Base-by-base conservation (phyloP, 2,888 invertebrate species). In the Callinectes sapidus region DNA sequence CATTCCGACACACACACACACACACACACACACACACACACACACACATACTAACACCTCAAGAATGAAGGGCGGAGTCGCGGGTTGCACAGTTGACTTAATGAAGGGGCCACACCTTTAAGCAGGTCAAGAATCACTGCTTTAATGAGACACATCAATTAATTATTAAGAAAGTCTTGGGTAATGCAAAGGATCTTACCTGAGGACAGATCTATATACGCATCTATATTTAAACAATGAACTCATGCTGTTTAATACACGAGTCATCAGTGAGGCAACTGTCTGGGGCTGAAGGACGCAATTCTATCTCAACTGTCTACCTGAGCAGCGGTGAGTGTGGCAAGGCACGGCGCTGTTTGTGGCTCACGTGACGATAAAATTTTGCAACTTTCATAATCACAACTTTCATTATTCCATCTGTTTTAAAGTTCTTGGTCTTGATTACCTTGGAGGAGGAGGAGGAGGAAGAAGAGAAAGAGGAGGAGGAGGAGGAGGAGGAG, bases 331-430 rank as follows among this genome's bases (percentile, higher is more conserved):
- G 71, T 28, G 28, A 71, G 71, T 13, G 71, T n/a, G 28, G n/a
- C 10, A 0, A 28, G 23, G 28, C 28, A 71, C 10, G n/a, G 28
- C 71, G 28, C 71, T 10, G 71, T 28, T 71, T 71, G 3, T n/a
- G 28, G 71, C 71, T 71, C 71, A 28, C 3, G 71, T 6, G 71
- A n/a, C 28, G 28, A 23, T n/a, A 71, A 71, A 71, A 71, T 28
- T 71, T 71, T 28, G n/a, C 71, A 71, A 71, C 28, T 71, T 71
- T 71, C 71, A 71, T 61, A 61, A 61, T 61, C 61, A 61, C 61
- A 61, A 61, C 61, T 61, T 61, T 71, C 71, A 71, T 71, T 71
- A 71, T 71, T 28, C 28, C 71, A 71, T 23, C 28, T 71, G 28
- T 28, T 71, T 71, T 71, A n/a, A 71, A 71, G 28, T 71, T 71